Base-by-base conservation (phyloP, 2,113 vertebrate species). In the Dicerorhinus sumatrensis region DNA sequence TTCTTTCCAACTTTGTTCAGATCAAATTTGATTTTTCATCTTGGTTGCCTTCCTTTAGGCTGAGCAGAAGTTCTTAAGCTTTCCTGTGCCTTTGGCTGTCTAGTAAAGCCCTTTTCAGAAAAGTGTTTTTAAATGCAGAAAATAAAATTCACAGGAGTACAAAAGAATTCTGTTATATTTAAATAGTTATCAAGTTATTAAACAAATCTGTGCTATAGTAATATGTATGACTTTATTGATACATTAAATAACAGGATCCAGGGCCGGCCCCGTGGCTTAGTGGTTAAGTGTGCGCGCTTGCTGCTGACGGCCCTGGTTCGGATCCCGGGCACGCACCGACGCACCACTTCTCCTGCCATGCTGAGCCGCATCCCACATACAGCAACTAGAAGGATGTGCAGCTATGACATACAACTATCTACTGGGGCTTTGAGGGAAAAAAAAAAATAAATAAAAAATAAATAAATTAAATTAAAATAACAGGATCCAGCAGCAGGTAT, bases 171-270 rank as follows among this genome's bases (percentile, higher is more conserved):
- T 29, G 33, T 93, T 88, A 25, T 42, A 90, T 96, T 94, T 97
- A 95, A 98, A 92, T 76, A 93, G 56, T 48, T 90, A 54, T 29
- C 69, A 85, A 48, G 51, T 90, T 85, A 63, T 67, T 96, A 88
- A 86, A 58, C 56, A 58, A 67, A 86, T 80, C 36, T 79, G 29
- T 90, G 23, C 70, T 92, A n/a, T 9, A 67, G 7, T 89, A 76
- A 60, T 80, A 77, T 10, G 54, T 54, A 12, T 17, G n/a, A 2
- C 48, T 92, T 91, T 91, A 80, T 62, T 60, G 48, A 5, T 87
- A 54, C 51, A 51, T 51, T 70, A 60, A 94, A 54, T 73, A 77
- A 51, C 58, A 96, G 97, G 89, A 72, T 42, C 42, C 42, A 42
- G 42, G 42, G 42, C 42, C 42, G 5, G 42, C 42, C 42, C 42